These are phyloP conservation scores for Halictus ligatus DNA, from an alignment of 2,888 invertebrate species.

Conservation along the genomic window DNA sequence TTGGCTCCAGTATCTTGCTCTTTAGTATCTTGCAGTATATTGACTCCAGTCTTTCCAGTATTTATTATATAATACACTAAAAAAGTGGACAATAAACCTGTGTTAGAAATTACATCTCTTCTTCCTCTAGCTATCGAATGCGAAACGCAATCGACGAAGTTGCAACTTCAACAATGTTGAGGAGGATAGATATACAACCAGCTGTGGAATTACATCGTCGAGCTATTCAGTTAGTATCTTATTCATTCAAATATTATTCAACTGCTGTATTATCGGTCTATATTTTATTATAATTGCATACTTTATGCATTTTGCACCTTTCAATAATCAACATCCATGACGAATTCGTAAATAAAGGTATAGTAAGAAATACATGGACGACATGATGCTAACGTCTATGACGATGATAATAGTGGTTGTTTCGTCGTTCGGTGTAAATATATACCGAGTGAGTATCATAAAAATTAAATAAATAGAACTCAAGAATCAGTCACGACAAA, in stretches of 20 bases:
- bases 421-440: background rate
- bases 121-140: background rate
- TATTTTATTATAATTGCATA: background rate
- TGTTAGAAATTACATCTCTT: background rate
- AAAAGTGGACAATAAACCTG: background rate
- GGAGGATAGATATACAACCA: background rate
- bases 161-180: background rate
- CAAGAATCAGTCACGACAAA: background rate
- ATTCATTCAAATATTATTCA: background rate
- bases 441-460: conserved; percentile 16
- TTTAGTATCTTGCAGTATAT: too few relatives aligned
- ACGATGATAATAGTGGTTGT: background rate
- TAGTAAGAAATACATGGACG: background rate
- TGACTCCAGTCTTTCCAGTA: background rate
- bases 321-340: background rate
- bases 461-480: background rate
- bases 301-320: background rate
- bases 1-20: too few relatives aligned
- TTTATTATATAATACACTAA: background rate
- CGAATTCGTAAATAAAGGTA: background rate
- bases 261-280: background rate
- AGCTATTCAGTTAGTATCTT: conserved; percentile 19
- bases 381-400: background rate
- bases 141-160: conserved; percentile 4
- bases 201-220: conserved; percentile 4